phyloP scores from a whole-genome alignment of 2,797 vertebrate genomes.

The Danio albolineatus region DNA sequence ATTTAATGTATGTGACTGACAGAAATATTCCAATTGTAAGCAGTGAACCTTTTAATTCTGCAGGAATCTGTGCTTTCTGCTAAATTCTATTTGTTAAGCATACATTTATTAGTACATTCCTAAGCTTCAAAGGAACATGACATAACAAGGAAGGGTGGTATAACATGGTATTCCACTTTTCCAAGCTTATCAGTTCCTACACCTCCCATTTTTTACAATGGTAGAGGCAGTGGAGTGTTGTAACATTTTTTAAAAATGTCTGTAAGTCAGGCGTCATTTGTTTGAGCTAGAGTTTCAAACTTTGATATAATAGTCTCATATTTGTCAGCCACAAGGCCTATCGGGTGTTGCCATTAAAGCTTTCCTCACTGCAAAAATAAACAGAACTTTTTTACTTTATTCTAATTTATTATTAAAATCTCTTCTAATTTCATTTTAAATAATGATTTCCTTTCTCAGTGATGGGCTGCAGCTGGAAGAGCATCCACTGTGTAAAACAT shows the following conservation, averaged over 20 bases:
- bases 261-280: not conserved
- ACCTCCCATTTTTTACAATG: not conserved
- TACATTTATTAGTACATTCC: not conserved
- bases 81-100: no score
- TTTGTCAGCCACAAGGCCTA: not conserved
- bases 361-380: not conserved
- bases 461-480: no score
- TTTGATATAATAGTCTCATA: not conserved
- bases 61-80: no score
- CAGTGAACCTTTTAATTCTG: not conserved
- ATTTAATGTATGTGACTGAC: no score
- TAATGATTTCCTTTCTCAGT: no score
- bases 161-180: not conserved
- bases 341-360: not conserved
- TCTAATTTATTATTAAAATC: no score
- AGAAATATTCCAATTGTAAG: not conserved
- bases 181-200: slow-evolving; percentile 16
- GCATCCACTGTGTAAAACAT: no score
- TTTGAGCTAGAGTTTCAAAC: not conserved
- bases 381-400: no score
- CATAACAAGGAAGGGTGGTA: slow-evolving; percentile 7
- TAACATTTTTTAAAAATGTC: not conserved
- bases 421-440: no score
- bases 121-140: not conserved
- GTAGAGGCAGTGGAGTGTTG: not conserved